These are phyloP conservation scores for Onychomys torridus DNA, from an alignment of 2,797 vertebrate species.

Conservation along the genomic window DNA sequence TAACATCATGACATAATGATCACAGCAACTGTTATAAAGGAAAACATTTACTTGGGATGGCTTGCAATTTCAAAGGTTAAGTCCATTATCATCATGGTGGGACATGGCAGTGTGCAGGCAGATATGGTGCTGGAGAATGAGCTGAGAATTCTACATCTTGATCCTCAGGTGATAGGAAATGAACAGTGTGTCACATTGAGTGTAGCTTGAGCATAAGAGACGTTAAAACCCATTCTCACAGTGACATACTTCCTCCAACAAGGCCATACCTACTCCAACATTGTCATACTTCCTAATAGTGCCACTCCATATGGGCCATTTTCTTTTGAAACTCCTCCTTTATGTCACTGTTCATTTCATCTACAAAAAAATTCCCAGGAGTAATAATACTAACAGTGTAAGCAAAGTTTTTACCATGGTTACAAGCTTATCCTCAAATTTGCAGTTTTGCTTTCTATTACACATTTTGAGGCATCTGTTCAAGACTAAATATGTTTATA, in stretches of 20 bases:
- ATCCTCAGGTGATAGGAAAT: not conserved
- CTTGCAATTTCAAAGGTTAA: not conserved
- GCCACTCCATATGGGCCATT: not conserved
- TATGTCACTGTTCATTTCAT: not conserved
- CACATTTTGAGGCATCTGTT: conserved; percentile 30
- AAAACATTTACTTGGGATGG: not conserved
- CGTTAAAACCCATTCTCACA: not conserved
- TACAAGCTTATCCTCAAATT: not conserved
- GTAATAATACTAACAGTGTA: not conserved
- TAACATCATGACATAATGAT: not conserved
- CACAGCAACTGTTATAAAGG: not conserved
- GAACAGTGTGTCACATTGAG: not conserved
- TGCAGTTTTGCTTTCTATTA: conserved; percentile 41
- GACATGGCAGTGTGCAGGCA: not conserved
- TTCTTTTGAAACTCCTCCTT: not conserved
- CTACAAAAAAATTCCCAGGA: conserved; percentile 5
- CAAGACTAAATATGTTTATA: conserved; percentile 42
- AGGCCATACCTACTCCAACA: not conserved
- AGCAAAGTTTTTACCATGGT: not conserved
- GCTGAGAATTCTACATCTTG: not conserved
- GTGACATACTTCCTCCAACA: not conserved
- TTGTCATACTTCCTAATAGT: not conserved
- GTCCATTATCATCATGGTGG: not conserved
- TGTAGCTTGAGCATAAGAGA: not conserved
- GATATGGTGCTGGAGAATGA: not conserved